Conservation (phyloP, 2,113 vertebrate species). For the Illadopsis cleaveri region DNA sequence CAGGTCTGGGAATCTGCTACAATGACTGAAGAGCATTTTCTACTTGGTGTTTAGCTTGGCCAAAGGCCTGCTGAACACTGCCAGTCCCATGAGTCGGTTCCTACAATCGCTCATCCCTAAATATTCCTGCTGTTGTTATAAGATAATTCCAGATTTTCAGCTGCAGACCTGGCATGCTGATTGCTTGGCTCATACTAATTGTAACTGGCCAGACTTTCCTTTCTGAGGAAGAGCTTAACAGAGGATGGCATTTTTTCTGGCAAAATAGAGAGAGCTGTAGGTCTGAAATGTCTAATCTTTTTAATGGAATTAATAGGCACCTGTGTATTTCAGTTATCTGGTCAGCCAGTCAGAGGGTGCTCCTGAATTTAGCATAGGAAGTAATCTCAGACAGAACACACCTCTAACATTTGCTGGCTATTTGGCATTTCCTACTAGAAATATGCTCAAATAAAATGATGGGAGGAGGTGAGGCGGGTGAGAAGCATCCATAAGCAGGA, state of each 20-base stretch:
- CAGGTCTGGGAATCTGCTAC: background rate
- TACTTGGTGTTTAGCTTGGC: conserved; percentile 69
- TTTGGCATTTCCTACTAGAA: background rate
- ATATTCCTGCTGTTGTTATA: conserved; percentile 34
- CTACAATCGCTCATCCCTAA: conserved; percentile 52
- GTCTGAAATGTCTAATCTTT: conserved; percentile 9
- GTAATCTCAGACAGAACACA: conserved; percentile 13
- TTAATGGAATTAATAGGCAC: background rate
- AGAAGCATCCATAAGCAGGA: background rate
- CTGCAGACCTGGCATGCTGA: conserved; percentile 35
- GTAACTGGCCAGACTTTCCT: conserved; percentile 27
- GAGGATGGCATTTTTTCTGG: conserved; percentile 45
- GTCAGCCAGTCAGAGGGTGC: background rate
- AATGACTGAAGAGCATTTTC: conserved; percentile 49
- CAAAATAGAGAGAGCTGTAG: background rate
- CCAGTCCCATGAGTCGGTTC: conserved; percentile 45
- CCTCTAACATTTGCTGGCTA: background rate
- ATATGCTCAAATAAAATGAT: background rate
- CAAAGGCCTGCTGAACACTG: background rate
- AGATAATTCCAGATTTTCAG: conserved; percentile 61
- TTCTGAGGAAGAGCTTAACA: conserved; percentile 31
- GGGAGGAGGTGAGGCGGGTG: background rate
- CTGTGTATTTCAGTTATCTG: background rate
- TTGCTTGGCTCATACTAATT: conserved; percentile 18
- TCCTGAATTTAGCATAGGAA: background rate